Base-by-base conservation (phyloP, 2,888 invertebrate species). In the Antitype chi region DNA sequence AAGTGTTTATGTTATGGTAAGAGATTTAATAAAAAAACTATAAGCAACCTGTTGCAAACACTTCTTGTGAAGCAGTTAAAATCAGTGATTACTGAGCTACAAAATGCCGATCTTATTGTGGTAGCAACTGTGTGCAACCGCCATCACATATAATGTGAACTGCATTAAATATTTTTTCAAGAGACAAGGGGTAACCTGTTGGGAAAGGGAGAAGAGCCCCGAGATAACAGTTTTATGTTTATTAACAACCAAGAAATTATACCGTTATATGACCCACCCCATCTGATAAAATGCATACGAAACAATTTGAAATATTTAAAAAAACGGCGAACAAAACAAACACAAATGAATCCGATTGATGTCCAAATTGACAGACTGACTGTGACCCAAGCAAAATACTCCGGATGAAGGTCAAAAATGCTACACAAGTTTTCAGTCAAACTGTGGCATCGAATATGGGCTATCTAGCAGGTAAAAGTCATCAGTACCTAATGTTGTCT, bases 261-360 rank as follows among this genome's bases (percentile, higher is more conserved):
- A 25, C 57, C 69, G 38, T 20, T 57, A 3, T 70, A 60, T 32
- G 47, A 70, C 47, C 47, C 70, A 8, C 47, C 60, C n/a, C 38
- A 60, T 7, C 0, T 59, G 1, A 59, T 70, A 0, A 70, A 70
- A 70, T 57, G 57, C 43, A 70, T 70, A 8, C 1, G 57, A 1
- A 57, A 70, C 20, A 28, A 70, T 70, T 59, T 28, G 3, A 59
- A 69, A 25, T 4, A 57, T 25, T 69, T 57, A 3, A 57, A 28
- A 53, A 68, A 38, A 68, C 5, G 9, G 15, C 2, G 17, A 69
- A 59, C 20, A 32, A n/a, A 0, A 32, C 59, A 47, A 73, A 67
- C 20, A 67, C 49, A 67, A 74, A 69, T 28, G 38, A 11, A 74
- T 74, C 8, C 15, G 74, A 69, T 23, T 69, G 25, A 11, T 60